Base-by-base conservation (phyloP, 2,113 vertebrate genomes). In the Chionis minor region DNA sequence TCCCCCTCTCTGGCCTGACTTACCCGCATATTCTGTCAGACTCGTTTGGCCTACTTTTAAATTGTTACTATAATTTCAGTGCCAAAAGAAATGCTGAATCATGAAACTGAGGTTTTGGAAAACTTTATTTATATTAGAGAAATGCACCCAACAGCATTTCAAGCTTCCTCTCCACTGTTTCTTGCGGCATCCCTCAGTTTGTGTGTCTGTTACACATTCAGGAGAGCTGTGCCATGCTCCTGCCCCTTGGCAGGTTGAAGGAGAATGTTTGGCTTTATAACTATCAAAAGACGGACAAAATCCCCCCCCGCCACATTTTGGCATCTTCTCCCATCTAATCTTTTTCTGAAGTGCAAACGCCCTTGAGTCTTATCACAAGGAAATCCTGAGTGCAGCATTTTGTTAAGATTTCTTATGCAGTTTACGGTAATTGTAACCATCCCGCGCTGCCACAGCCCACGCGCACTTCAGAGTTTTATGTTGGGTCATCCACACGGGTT, bases 41-140 rank as follows among this genome's bases (percentile, higher is more conserved):
- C 35, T 86, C 52, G 30, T 94, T 95, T 92, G 93, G 70, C 92
- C 70, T 69, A 75, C 77, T 96, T 94, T 88, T 84, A 84, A 94
- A 95, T 81, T 56, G 45, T 93, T 93, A 49, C 86, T 84, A 42
- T 67, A 59, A 90, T 69, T 93, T 90, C 72, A 59, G 54, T 96
- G 94, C 95, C 92, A 97, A 96, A 88, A 94, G 73, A 96, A 97
- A 82, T 94, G 97, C 96, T 97, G 95, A 97, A 94, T 97, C 96
- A 96, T 95, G 91, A 97, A 92, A 92, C 61, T 81, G 92, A 93
- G 95, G 91, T 92, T 97, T 96, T 94, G 91, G 94, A 87, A 92
- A 95, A 75, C 72, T 66, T 79, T 92, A 35, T 95, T 96, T 97
- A 38, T 96, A 94, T 96, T 97, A 92, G 93, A 97, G 91, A 96